Conservation (phyloP, 2,113 vertebrate species). For the Climacteris rufus region DNA sequence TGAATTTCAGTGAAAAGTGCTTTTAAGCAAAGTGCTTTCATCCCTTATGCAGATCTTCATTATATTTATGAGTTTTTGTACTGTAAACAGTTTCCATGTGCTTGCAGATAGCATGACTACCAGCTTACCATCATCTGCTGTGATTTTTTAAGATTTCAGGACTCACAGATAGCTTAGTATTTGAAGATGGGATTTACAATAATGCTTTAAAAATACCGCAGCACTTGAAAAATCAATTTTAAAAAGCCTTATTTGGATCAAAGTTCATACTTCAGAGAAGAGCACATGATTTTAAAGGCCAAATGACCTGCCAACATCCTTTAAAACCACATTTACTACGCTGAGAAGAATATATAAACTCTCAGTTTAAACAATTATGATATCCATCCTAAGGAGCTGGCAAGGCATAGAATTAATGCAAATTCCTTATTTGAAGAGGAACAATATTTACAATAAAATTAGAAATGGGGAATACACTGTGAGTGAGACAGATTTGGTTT, state of each 20-base stretch:
- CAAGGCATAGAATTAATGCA: not conserved
- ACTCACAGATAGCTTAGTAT: not conserved
- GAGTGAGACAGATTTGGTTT: not conserved
- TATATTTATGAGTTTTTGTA: not conserved
- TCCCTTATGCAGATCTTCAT: not conserved
- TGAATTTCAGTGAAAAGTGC: not conserved
- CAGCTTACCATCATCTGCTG: not conserved
- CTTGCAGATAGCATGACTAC: not conserved
- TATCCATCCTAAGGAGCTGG: not conserved
- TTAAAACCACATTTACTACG: not conserved
- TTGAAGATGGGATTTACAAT: constrained; percentile 12
- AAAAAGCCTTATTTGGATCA: constrained; percentile 5
- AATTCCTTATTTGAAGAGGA: not conserved
- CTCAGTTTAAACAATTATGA: not conserved
- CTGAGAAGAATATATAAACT: not conserved
- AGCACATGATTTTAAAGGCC: not conserved
- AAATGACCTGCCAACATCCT: not conserved
- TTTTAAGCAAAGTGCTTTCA: not conserved
- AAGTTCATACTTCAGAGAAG: not conserved
- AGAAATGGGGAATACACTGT: not conserved
- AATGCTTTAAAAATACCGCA: constrained; percentile 23
- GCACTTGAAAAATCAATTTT: constrained; percentile 40
- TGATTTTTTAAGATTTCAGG: not conserved
- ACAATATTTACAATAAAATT: not conserved
- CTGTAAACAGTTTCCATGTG: not conserved